Evolutionary conservation across 2,888 invertebrate genomes (phyloP).

Genomic region (Leptura quadrifasciata): DNA sequence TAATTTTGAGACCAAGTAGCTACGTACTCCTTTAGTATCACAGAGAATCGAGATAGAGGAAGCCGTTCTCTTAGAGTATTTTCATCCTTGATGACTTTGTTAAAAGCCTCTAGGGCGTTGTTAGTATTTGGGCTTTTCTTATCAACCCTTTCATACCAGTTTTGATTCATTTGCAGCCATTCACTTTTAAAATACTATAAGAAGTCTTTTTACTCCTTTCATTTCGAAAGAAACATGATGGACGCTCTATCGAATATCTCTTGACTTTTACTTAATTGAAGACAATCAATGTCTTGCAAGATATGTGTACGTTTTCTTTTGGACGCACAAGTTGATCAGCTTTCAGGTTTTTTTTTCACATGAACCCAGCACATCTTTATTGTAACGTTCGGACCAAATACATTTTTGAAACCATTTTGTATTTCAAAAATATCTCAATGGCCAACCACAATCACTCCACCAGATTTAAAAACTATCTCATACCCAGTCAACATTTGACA

Average conservation of each 20-base stretch:
- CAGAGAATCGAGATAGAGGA: slow-evolving; percentile 43
- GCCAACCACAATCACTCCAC: no score
- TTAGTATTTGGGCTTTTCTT: slow-evolving; percentile 39
- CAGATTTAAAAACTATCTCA: no score
- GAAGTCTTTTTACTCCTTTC: slow-evolving; percentile 37
- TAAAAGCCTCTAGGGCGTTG: slow-evolving; percentile 46
- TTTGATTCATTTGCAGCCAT: slow-evolving; percentile 43
- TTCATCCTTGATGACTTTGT: slow-evolving; percentile 46
- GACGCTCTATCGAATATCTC: slow-evolving; percentile 16
- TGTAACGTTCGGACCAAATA: slow-evolving; percentile 19
- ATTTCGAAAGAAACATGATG: slow-evolving; percentile 22
- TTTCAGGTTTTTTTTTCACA: slow-evolving; percentile 18
- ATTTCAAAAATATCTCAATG: no score
- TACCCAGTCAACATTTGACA: no score
- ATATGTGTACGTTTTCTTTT: slow-evolving; percentile 8
- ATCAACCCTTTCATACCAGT: slow-evolving; percentile 44
- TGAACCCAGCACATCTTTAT: slow-evolving; percentile 21
- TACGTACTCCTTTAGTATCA: slow-evolving; percentile 37
- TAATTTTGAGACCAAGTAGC: slow-evolving; percentile 40
- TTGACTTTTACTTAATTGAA: slow-evolving; percentile 22
- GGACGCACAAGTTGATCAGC: slow-evolving; percentile 24
- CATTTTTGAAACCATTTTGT: slow-evolving; percentile 18
- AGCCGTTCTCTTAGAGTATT: slow-evolving; percentile 39
- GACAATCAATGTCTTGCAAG: slow-evolving; percentile 13
- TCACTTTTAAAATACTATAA: slow-evolving; percentile 41